Conservation (phyloP, 2,797 vertebrate species). For the Sebastiscus albofasciatus region DNA sequence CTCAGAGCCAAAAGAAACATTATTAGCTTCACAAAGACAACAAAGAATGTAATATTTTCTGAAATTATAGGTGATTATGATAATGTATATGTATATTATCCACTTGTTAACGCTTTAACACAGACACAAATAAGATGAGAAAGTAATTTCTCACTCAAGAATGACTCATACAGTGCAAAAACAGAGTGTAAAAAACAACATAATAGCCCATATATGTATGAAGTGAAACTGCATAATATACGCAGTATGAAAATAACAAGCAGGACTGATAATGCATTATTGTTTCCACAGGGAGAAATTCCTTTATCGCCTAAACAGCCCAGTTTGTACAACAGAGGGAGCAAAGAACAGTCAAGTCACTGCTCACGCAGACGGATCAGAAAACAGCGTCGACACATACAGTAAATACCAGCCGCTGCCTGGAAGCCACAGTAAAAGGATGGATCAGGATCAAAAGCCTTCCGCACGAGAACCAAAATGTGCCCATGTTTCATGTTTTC, state of each 20-base stretch:
- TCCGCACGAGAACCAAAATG: constrained; percentile 23
- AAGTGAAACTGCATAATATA: background rate
- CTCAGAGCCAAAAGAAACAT: background rate
- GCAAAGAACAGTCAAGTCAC: background rate
- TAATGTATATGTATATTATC: background rate
- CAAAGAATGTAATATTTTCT: background rate
- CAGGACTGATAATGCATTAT: constrained; percentile 7
- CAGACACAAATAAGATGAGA: background rate
- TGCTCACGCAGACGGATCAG: constrained; percentile 4
- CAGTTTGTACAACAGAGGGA: constrained; percentile 15
- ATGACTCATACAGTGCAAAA: background rate
- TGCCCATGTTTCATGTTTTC: constrained; percentile 54
- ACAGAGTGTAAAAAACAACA: background rate
- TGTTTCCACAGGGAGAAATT: constrained; percentile 10
- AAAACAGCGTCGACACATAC: constrained; percentile 7
- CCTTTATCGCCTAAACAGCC: constrained; percentile 10
- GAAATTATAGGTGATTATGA: background rate
- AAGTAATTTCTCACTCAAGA: too few relatives aligned
- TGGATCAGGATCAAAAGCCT: constrained; percentile 55
- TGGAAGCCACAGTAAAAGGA: constrained; percentile 45
- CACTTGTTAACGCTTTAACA: background rate
- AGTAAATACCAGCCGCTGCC: constrained; percentile 42
- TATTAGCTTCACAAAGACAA: background rate
- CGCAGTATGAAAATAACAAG: constrained; percentile 5
- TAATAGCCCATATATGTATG: background rate